Base-by-base conservation (phyloP, 2,797 vertebrate genomes). In the Nyctibius grandis region DNA sequence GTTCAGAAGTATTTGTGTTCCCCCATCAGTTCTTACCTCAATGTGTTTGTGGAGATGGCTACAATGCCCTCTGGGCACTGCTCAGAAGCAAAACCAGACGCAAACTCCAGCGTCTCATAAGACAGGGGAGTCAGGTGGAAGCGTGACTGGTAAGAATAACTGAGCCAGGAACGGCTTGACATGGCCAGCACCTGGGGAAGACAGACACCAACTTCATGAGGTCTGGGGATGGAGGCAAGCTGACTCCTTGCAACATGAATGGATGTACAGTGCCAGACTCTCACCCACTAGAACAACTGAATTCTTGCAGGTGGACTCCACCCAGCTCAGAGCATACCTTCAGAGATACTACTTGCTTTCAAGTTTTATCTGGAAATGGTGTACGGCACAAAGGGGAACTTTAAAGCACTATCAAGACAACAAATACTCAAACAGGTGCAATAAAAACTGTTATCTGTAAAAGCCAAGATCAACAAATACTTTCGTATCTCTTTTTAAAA, bases 141-240 rank as follows among this genome's bases (percentile, higher is more conserved):
- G 36, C 99, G 99, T 6, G 99, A 99, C 95, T 99, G 99, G 88
- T 99, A 99, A 1, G 99, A 99, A 89, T 99, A 99, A 95, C 99
- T 99, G 83, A 99, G 98, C 99, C 99, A 99, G 2, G 99, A 99
- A 33, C 99, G 99, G 76, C 99, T 99, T 19, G 99, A 99, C 99
- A 99, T 99, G 45, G 99, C 99, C 97, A 99, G 94, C 54, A 99
- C 99, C 99, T 99, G 94, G 15, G 60, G 50, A 64, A 36, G 80
- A 85, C 29, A 94, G 50, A 54, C 26, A 93, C 26, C 40, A 68
- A 10, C 54, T 26, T 20, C 7, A 36, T 72, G 7, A 76, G 54
- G 18, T 15, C 34, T 40, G 51, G 59, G 36, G 34, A 72, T 2
- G 7, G 19, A 70, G 63, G 15, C 9, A 67, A 86, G 54, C 7